These are phyloP conservation scores for Ceuthmochares aereus DNA, from an alignment of 2,113 vertebrate species.

Conservation along the genomic window DNA sequence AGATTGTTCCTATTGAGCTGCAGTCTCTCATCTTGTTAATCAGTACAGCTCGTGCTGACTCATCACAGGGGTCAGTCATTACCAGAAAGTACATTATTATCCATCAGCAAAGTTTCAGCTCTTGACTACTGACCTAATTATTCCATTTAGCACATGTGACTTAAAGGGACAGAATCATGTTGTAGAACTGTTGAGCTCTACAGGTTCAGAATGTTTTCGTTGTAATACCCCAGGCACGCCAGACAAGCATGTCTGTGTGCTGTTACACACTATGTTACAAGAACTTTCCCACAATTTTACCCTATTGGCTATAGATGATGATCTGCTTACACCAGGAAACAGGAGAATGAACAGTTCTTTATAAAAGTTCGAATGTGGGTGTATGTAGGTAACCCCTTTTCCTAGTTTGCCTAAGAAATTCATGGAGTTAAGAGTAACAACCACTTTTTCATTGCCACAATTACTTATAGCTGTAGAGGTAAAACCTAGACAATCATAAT, in stretches of 20 bases:
- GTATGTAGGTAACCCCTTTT: background rate
- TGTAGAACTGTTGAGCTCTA: background rate
- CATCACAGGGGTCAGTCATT: background rate
- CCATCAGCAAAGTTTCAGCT: background rate
- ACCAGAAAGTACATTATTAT: conserved; percentile 8
- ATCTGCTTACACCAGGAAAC: background rate
- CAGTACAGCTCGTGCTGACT: background rate
- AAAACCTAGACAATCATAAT: background rate
- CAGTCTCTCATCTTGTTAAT: background rate
- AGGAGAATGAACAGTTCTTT: background rate
- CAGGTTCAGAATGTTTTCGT: background rate
- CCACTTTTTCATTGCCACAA: background rate
- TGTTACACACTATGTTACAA: background rate
- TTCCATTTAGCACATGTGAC: background rate
- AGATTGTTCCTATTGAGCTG: background rate
- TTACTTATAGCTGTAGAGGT: background rate
- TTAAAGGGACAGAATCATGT: background rate
- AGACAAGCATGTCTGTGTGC: background rate
- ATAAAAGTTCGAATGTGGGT: background rate
- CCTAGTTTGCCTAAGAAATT: background rate
- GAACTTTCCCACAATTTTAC: background rate
- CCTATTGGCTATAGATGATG: background rate
- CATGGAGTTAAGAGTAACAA: background rate
- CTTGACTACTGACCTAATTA: conserved; percentile 26
- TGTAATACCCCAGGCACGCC: background rate